These are phyloP conservation scores for Corvus cornix DNA, from an alignment of 2,113 vertebrate species.

Conservation along the genomic window DNA sequence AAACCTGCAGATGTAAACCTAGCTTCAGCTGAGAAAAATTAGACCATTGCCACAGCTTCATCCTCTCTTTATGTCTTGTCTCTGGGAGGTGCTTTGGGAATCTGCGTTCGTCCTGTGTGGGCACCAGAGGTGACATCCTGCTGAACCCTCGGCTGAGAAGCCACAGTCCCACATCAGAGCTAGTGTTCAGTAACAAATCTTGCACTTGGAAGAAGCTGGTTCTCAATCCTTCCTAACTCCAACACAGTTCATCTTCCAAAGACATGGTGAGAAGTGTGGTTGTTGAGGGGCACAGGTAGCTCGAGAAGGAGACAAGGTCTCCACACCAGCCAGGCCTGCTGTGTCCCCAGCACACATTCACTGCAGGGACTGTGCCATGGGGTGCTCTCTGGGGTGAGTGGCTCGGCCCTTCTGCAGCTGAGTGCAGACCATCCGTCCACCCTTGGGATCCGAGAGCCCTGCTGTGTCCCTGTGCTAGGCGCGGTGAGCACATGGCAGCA, in stretches of 20 bases:
- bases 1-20: background rate
- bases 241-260: background rate
- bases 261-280: fast-evolving
- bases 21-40: background rate
- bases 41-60: background rate
- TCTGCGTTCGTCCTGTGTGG: background rate
- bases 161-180: background rate
- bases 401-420: background rate
- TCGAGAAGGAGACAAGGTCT: background rate
- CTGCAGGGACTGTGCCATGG: background rate
- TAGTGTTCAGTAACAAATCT: background rate
- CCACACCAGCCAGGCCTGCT: fast-evolving
- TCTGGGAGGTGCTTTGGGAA: background rate
- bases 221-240: background rate
- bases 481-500: background rate
- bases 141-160: background rate
- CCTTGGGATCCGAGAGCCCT: fast-evolving
- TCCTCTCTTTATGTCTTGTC: background rate
- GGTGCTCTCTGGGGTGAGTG: background rate
- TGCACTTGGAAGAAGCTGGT: background rate
- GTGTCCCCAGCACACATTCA: no score
- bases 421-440: no score
- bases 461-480: background rate
- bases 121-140: background rate
- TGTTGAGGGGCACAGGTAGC: background rate